A percentile compares a stretch with the other conserved stretches of the same genome.
Evolutionary conservation across 2,888 invertebrate species (phyloP).

Genomic region (Lapara coniferarum): DNA sequence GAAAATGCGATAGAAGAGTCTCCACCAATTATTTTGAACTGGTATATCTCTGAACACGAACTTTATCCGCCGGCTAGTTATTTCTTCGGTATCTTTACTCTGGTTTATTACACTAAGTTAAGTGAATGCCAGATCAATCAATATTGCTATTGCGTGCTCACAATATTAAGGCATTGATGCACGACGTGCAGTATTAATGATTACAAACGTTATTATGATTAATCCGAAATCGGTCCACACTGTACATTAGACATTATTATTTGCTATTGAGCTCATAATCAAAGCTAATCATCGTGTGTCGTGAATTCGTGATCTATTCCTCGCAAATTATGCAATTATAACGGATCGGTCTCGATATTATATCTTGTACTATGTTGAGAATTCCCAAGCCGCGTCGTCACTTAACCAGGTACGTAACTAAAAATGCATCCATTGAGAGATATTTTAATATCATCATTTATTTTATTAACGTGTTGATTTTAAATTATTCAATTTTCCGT

Average conservation of each 20-base stretch:
- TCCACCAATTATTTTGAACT: too few relatives aligned
- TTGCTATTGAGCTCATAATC: slow-evolving; percentile 12
- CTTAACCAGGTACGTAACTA: not conserved
- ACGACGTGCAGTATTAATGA: slow-evolving; percentile 8
- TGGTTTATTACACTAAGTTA: not conserved
- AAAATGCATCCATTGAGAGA: not conserved
- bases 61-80: too few relatives aligned
- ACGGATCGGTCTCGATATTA: slow-evolving; percentile 7
- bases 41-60: too few relatives aligned
- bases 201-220: slow-evolving; percentile 13
- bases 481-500: not conserved
- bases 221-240: slow-evolving; percentile 9
- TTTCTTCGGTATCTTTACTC: too few relatives aligned
- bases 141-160: not conserved
- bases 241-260: slow-evolving; percentile 10
- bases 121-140: not conserved
- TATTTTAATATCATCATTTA: not conserved
- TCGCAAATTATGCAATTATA: slow-evolving; percentile 26
- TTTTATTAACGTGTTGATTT: not conserved
- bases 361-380: not conserved
- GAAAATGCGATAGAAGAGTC: too few relatives aligned
- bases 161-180: not conserved
- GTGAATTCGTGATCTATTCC: slow-evolving; percentile 26
- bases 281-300: slow-evolving; percentile 6
- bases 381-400: not conserved